Evolutionary conservation across 1,140 invertebrate species (phyloP), one percentile per base, ranked within the genome.

Genomic region (Delia radicum): DNA sequence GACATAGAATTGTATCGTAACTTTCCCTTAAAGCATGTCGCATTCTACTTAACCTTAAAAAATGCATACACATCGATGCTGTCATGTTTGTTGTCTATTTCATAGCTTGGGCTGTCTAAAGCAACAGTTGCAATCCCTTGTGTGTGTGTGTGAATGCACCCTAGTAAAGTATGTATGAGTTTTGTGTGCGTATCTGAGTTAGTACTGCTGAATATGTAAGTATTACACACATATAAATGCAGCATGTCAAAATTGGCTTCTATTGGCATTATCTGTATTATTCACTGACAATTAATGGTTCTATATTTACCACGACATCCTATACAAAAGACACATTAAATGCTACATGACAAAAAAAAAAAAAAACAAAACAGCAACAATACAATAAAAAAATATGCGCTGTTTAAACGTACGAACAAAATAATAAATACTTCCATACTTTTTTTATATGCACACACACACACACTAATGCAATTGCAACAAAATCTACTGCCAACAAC

Each of bases 211-310:
- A n/a, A n/a, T n/a, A n/a, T 55, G 48, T 21, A 18, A 3, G 24
- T 55, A 21, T n/a, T 55, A 55, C 24, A 21, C 24, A 55, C 13
- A 13, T 37, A 13, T 55, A 55, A 55, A 55, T 69, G 29, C 65
- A 37, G n/a, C 12, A 18, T 69, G 29, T 69, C 29, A 69, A 69
- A 69, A 69, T 69, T 69, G 65, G 29, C 65, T 69, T 69, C 65
- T 12, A 69, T 69, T 69, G 65, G 65, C 29, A 37, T 69, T 69
- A 69, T 69, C 65, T 69, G 65, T 33, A 69, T 33, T 33, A 69
- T 69, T 37, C 65, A 69, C n/a, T 33, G 65, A 69, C 65, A 69
- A 69, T 69, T 37, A 69, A 69, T 69, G 65, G 65, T 33, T 69
- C 65, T 10, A 13, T 24, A 69, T 65, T 65, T 33, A 24, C 29